Evolutionary conservation across 1,140 invertebrate species (phyloP).

Genomic region (Drosophila funebris): DNA sequence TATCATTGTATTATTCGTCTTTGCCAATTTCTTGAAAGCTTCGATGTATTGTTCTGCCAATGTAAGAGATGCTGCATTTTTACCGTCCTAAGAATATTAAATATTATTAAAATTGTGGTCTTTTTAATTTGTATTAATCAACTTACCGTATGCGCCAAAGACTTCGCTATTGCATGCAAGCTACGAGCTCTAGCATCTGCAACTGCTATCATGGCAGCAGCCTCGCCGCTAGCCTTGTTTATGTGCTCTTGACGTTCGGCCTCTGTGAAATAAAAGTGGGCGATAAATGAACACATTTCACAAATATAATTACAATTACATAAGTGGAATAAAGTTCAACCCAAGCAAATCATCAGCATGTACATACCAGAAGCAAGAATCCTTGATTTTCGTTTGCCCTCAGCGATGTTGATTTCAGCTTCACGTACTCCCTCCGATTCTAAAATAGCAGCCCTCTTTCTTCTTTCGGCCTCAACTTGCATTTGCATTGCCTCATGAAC

Average conservation of each 20-base stretch:
- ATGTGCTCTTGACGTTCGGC: slow-evolving; percentile 94
- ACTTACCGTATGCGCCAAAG: slow-evolving; percentile 86
- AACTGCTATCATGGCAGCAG: slow-evolving; percentile 92
- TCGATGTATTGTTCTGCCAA: slow-evolving; percentile 97
- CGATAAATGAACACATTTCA: background rate
- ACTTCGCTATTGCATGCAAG: slow-evolving; percentile 89
- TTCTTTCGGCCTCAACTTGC: slow-evolving; percentile 99
- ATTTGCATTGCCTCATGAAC: slow-evolving; percentile 99
- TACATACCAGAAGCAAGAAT: slow-evolving; percentile 95
- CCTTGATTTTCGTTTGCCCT: slow-evolving; percentile 95
- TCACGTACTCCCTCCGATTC: slow-evolving; percentile 98
- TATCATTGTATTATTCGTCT: slow-evolving; percentile 97
- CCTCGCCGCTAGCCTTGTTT: slow-evolving; percentile 94
- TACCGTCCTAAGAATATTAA: slow-evolving; percentile 86
- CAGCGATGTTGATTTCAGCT: slow-evolving; percentile 98
- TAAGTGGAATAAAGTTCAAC: background rate
- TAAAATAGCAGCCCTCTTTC: slow-evolving; percentile 97
- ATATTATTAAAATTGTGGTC: background rate
- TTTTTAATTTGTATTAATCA: background rate
- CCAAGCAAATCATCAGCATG: too few species aligned
- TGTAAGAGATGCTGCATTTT: slow-evolving; percentile 94
- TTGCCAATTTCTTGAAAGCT: slow-evolving; percentile 96
- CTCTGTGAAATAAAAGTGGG: slow-evolving; percentile 84
- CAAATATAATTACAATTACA: background rate
- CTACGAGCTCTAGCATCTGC: slow-evolving; percentile 93